phyloP scores from a whole-genome alignment of 2,113 vertebrate genomes.

The Perca fluviatilis region DNA sequence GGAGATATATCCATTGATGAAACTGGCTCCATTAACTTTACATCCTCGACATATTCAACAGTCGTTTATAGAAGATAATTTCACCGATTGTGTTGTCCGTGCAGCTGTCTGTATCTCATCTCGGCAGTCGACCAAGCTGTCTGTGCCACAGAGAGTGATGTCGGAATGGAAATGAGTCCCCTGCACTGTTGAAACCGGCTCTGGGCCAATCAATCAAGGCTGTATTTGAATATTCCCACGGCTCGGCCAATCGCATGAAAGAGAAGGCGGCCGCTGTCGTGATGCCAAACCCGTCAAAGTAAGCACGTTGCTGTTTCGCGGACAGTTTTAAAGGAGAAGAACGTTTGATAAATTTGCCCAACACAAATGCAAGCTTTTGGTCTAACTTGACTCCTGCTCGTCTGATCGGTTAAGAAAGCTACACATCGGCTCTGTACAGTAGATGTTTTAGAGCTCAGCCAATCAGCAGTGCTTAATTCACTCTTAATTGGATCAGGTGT shows the following conservation, averaged over 20 bases:
- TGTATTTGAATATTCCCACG: slow-evolving; percentile 76
- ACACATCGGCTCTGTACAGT: neutral
- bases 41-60: slow-evolving; percentile 54
- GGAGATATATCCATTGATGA: slow-evolving; percentile 75
- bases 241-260: slow-evolving; percentile 72
- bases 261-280: slow-evolving; percentile 66
- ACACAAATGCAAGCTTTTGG: slow-evolving; percentile 17
- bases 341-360: neutral
- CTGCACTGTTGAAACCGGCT: slow-evolving; percentile 67
- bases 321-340: slow-evolving; percentile 75
- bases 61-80: neutral
- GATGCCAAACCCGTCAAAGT: slow-evolving; percentile 66
- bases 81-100: slow-evolving; percentile 28
- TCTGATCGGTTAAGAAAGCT: neutral
- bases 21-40: slow-evolving; percentile 40
- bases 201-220: slow-evolving; percentile 79
- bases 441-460: slow-evolving; percentile 4
- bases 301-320: slow-evolving; percentile 74
- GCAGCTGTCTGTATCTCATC: slow-evolving; percentile 47
- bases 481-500: neutral
- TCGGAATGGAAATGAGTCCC: slow-evolving; percentile 71
- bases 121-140: slow-evolving; percentile 38
- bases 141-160: slow-evolving; percentile 65
- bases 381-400: neutral
- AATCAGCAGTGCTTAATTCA: neutral